A percentile compares a stretch with the other conserved stretches of the same genome.
Evolutionary conservation across 2,797 vertebrate genomes (phyloP).

Genomic region (Pteropus rufus): DNA sequence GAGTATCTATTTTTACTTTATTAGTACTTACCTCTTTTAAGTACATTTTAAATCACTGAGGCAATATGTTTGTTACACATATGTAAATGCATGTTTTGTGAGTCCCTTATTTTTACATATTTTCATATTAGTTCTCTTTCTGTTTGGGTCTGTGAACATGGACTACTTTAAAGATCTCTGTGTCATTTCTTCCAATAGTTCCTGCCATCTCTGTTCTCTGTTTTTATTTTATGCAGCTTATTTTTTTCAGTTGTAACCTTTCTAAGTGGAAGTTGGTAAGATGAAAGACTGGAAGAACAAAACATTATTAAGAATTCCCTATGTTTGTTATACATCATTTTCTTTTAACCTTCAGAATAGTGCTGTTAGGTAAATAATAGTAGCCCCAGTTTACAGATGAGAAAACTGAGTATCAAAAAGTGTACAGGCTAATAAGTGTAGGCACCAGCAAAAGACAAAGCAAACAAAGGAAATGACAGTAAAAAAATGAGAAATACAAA

Average conservation of each 20-base stretch:
- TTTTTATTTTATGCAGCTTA: background rate
- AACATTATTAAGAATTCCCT: background rate
- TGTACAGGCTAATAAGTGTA: background rate
- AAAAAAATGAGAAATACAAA: background rate
- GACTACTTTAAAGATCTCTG: background rate
- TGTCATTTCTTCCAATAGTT: background rate
- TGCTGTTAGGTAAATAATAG: background rate
- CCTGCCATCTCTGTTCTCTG: background rate
- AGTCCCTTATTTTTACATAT: background rate
- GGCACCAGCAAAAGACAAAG: background rate
- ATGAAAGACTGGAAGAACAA: background rate
- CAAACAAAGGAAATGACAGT: background rate
- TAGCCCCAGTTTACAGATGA: background rate
- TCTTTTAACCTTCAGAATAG: background rate
- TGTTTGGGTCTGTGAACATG: background rate
- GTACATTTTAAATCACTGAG: background rate
- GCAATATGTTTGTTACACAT: background rate
- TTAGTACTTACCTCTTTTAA: background rate
- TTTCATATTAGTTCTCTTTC: background rate
- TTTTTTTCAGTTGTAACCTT: background rate
- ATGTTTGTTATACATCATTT: background rate
- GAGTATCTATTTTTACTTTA: background rate
- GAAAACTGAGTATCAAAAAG: background rate
- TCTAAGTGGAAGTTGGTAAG: background rate
- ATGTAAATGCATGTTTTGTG: background rate